phyloP scores from a whole-genome alignment of 2,797 vertebrate genomes.

The Lagodon rhomboides region DNA sequence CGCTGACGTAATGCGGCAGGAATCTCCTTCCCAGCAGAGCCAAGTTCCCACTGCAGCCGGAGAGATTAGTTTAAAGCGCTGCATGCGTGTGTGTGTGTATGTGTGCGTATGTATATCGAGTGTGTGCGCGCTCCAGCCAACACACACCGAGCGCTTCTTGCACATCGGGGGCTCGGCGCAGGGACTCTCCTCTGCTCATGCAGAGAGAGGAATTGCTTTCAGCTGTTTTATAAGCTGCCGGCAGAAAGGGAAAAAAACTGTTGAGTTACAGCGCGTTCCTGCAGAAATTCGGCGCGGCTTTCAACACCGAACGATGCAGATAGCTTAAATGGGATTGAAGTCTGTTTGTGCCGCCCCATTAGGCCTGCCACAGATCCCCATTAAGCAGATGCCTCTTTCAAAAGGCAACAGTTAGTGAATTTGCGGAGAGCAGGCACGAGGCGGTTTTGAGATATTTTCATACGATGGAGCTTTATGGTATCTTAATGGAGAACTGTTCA shows the following conservation, averaged over 20 bases:
- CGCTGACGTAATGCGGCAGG: slow-evolving; percentile 82
- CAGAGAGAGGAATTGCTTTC: slow-evolving; percentile 77
- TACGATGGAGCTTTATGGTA: slow-evolving; percentile 19
- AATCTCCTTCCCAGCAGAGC: slow-evolving; percentile 79
- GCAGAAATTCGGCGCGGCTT: slow-evolving; percentile 43
- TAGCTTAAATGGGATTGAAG: slow-evolving; percentile 76
- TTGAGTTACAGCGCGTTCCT: slow-evolving; percentile 61
- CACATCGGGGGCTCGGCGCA: slow-evolving; percentile 66
- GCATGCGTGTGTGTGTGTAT: not conserved
- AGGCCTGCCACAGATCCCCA: slow-evolving; percentile 69
- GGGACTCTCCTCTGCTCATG: slow-evolving; percentile 63
- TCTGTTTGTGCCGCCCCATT: slow-evolving; percentile 73
- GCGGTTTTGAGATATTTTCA: slow-evolving; percentile 37
- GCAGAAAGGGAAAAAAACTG: slow-evolving; percentile 38
- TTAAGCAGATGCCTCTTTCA: slow-evolving; percentile 74
- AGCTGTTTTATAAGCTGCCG: slow-evolving; percentile 74
- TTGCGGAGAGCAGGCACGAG: slow-evolving; percentile 31
- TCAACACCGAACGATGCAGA: slow-evolving; percentile 60
- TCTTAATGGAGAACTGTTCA: not conserved
- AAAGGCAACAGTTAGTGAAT: slow-evolving; percentile 64
- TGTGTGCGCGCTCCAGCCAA: slow-evolving; percentile 50
- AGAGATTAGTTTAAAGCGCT: slow-evolving; percentile 48
- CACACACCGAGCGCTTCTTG: slow-evolving; percentile 53
- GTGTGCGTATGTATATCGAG: not conserved
- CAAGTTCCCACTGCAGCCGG: slow-evolving; percentile 73